Evolutionary conservation across 2,113 vertebrate species (phyloP), one percentile per base, ranked within the genome.

Genomic region (Cardinalis cardinalis): DNA sequence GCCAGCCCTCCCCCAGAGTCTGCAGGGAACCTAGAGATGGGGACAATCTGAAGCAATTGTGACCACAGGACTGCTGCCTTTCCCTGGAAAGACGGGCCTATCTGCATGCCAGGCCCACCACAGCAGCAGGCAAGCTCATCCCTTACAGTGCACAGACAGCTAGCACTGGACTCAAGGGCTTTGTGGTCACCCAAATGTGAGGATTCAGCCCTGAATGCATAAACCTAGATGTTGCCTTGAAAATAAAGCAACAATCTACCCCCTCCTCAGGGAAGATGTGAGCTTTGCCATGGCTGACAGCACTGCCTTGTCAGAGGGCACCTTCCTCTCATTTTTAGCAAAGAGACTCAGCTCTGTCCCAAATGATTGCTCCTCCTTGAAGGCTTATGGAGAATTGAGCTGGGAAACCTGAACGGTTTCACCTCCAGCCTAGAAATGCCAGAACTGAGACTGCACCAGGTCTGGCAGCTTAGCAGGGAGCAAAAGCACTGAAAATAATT

Each of bases 111-210:
- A 53, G 74, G 24, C 29, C 56, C 48, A 44, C 31, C 34, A 15
- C 1, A 6, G 52, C 43, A 84, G 61, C 49, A 84, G 60, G 13
- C 7, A 75, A 58, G 40, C 31, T 52, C 36, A 36, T 18, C 49
- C 34, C 38, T 76, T 23, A 21, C 8, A 34, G 34, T 17, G 31
- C 8, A 36, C 20, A 41, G 40, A 34, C 24, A 79, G 40, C 26
- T 48, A 19, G 26, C 12, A 36, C 5, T 0, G 1, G 19, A 53
- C 15, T 29, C 2, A 0, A 25, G 49, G 36, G 34, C 29, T 32
- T n/a, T 23, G 32, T 38, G 26, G 18, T 12, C 53, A 63, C 28
- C 12, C 20, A 76, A 23, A 76, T 23, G 11, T 29, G 40, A 44
- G 41, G 40, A 75, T 55, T 85, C 79, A 73, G 32, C n/a, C 41